phyloP scores from a whole-genome alignment of 2,113 vertebrate species.

The Meleagris gallopavo region DNA sequence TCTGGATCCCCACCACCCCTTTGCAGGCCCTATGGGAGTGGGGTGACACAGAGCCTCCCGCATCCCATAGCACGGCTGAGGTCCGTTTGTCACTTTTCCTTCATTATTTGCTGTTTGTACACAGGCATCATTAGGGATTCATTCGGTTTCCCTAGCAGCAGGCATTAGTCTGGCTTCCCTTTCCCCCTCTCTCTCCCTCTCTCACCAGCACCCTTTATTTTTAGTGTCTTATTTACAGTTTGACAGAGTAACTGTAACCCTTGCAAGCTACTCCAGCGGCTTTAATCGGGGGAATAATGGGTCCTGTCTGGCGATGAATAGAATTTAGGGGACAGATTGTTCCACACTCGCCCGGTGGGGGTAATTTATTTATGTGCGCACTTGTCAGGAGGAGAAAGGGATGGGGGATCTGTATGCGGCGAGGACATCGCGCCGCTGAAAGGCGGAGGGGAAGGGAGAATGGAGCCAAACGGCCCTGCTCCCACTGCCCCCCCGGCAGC shows the following conservation, averaged over 20 bases:
- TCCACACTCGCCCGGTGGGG: slow-evolving; percentile 71
- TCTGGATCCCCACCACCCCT: background rate
- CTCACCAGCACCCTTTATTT: slow-evolving; percentile 62
- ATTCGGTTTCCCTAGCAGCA: slow-evolving; percentile 71
- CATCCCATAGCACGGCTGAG: background rate
- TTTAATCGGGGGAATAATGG: slow-evolving; percentile 76
- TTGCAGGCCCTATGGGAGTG: background rate
- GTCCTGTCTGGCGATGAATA: slow-evolving; percentile 76
- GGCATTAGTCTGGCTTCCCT: slow-evolving; percentile 71
- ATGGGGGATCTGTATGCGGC: slow-evolving; percentile 72
- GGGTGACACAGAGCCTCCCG: background rate
- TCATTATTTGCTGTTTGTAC: slow-evolving; percentile 71
- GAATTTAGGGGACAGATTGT: slow-evolving; percentile 76
- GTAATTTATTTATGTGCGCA: slow-evolving; percentile 78
- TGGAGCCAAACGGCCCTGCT: slow-evolving; percentile 41
- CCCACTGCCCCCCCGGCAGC: background rate
- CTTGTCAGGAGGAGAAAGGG: slow-evolving; percentile 78
- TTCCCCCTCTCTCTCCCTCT: slow-evolving; percentile 29
- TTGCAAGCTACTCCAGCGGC: slow-evolving; percentile 74
- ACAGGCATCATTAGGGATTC: slow-evolving; percentile 74
- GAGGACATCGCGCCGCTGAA: slow-evolving; percentile 61
- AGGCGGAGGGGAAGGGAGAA: slow-evolving; percentile 50
- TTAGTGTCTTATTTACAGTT: slow-evolving; percentile 79
- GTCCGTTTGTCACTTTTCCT: slow-evolving; percentile 61
- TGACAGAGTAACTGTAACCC: slow-evolving; percentile 77